These are phyloP conservation scores for Periparus ater DNA, from an alignment of 2,797 vertebrate genomes.

Conservation along the genomic window DNA sequence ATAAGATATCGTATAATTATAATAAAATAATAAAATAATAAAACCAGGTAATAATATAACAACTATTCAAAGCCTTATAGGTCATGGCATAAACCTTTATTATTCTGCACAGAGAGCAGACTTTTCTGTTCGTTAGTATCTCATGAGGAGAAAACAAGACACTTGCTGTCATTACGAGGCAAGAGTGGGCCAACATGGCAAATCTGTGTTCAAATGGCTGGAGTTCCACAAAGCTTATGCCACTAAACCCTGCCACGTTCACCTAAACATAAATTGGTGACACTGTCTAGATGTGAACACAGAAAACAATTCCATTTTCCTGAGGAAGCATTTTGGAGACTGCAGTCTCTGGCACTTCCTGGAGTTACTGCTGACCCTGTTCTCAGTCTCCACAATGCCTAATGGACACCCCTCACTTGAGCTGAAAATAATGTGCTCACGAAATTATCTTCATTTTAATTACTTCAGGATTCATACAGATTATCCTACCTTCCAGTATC, in stretches of 20 bases:
- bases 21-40: no score
- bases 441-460: neutral
- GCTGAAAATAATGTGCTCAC: neutral
- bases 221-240: neutral
- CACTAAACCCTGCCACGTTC: neutral
- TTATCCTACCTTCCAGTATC: neutral
- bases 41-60: no score
- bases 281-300: neutral
- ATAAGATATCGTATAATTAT: no score
- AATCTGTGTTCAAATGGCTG: fast-evolving
- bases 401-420: neutral
- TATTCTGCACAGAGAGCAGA: neutral
- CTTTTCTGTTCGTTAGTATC: neutral
- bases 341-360: neutral
- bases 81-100: neutral
- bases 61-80: neutral
- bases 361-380: neutral
- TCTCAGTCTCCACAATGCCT: neutral
- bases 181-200: neutral
- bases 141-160: neutral
- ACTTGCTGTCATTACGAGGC: neutral
- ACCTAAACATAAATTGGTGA: neutral
- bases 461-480: neutral
- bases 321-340: neutral
- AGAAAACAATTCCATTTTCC: neutral